phyloP scores from a whole-genome alignment of 1,140 invertebrate species.

The Drosophila equinoxialis region DNA sequence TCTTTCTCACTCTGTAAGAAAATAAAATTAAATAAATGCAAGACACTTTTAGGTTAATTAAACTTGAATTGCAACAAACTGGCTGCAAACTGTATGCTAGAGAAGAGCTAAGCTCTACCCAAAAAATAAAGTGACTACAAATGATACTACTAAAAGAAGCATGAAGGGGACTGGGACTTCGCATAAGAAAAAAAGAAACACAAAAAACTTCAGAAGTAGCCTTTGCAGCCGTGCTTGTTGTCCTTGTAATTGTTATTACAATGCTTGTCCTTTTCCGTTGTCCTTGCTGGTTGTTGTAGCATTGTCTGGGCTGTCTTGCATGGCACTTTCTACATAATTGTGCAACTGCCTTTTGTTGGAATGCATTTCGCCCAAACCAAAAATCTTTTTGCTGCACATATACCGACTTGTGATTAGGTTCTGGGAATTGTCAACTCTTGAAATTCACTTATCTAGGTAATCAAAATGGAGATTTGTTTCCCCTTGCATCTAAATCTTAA shows the following conservation, averaged over 20 bases:
- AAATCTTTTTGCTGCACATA: slow-evolving; percentile 20
- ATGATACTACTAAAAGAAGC: not conserved
- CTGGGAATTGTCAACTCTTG: not conserved
- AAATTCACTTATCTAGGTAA: not conserved
- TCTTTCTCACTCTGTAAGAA: slow-evolving; percentile 21
- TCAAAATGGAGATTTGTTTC: too few relatives aligned
- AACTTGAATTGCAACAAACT: slow-evolving; percentile 75
- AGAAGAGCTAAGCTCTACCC: slow-evolving; percentile 47
- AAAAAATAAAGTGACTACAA: slow-evolving; percentile 43
- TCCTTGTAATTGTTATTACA: slow-evolving; percentile 76
- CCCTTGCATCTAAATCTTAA: too few relatives aligned
- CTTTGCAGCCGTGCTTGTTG: slow-evolving; percentile 36
- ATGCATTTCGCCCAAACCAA: slow-evolving; percentile 53
- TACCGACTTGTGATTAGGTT: not conserved
- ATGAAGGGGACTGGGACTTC: slow-evolving; percentile 11
- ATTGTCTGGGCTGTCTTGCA: slow-evolving; percentile 58
- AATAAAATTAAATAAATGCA: slow-evolving; percentile 80
- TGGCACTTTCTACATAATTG: slow-evolving; percentile 76
- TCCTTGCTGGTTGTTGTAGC: slow-evolving; percentile 32
- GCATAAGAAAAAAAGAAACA: not conserved
- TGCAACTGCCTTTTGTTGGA: slow-evolving; percentile 61
- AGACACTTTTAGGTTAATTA: slow-evolving; percentile 79
- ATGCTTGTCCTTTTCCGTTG: slow-evolving; percentile 68
- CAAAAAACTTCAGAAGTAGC: slow-evolving; percentile 27
- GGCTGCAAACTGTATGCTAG: slow-evolving; percentile 53